Base-by-base conservation (phyloP, 2,113 vertebrate species). In the Hepsetus odoe region DNA sequence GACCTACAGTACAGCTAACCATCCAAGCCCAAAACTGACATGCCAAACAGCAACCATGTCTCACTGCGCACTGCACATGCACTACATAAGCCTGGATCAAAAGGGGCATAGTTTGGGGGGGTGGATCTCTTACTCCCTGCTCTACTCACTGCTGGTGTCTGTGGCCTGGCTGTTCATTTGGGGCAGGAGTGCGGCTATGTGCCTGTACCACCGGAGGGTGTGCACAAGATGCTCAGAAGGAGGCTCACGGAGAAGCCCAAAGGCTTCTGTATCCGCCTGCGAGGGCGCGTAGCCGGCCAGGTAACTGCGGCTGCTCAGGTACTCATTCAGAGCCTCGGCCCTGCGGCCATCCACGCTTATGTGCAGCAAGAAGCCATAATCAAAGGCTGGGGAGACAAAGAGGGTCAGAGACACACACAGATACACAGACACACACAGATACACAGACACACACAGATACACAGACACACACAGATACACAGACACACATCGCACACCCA, bases 161-260 rank as follows among this genome's bases (percentile, higher is more conserved):
- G 89, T 85, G 87, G 68, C 86, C 87, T 86, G 88, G 88, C 61
- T 72, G 69, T 78, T 88, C 80, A 71, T 70, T 86, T 68, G 74
- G 49, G 87, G 91, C 93, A 93, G 95, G 89, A 98, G 90, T 77
- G 95, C 91, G 61, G 93, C 91, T 90, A 98, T 92, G 91, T 98
- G 97, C 87, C 93, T 95, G 94, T 96, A 97, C 97, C 97, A 98
- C 87, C 96, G 95, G 89, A 95, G 92, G 90, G 95, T 93, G 83
- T 98, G 97, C 87, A 95, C 92, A 85, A 94, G 94, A 74, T 84
- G 92, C 58, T 94, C 93, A n/a, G 90, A 83, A n/a, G 96, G 96
- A 81, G 96, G 94, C 56, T 90, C 84, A 56, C 79, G 86, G 85
- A 98, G 93, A 87, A 91, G 94, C 90, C 83, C 92, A 91, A 97